Evolutionary conservation across 1,140 invertebrate species (phyloP).

Genomic region (Manduca sexta): DNA sequence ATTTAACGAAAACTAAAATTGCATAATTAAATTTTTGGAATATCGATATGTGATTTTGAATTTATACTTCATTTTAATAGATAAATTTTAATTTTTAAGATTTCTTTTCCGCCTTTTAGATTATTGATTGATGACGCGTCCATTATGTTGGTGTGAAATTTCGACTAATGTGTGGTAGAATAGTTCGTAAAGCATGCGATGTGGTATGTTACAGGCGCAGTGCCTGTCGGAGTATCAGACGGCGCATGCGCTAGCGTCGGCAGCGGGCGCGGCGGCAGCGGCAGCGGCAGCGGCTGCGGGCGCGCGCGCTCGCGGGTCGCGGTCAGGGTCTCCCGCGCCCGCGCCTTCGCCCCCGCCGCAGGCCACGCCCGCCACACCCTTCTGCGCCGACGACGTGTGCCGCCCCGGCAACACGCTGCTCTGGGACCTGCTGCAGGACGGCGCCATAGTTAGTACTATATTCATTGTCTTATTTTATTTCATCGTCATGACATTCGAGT

Average conservation of each 20-base stretch:
- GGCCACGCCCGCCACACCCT: constrained; percentile 36
- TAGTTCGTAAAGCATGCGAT: background rate
- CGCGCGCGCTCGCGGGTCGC: constrained; percentile 28
- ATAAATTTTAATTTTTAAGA: too few species aligned
- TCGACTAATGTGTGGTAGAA: too few species aligned
- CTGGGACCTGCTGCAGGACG: constrained; percentile 95
- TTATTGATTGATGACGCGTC: too few species aligned
- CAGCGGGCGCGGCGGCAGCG: constrained; percentile 16
- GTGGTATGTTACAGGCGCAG: constrained; percentile 55
- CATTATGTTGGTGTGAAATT: too few species aligned
- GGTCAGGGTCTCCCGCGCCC: constrained; percentile 29
- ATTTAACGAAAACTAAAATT: too few species aligned
- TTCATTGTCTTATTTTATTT: constrained; percentile 1
- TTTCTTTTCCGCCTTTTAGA: too few species aligned
- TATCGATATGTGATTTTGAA: too few species aligned
- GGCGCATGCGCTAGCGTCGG: constrained; percentile 18
- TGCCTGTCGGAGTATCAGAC: constrained; percentile 54
- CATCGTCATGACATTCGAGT: too few species aligned
- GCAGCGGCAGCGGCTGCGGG: constrained; percentile 13
- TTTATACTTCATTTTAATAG: too few species aligned
- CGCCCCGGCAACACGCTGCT: constrained; percentile 91
- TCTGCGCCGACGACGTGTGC: constrained; percentile 84
- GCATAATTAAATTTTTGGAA: too few species aligned
- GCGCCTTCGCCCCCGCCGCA: constrained; percentile 33
- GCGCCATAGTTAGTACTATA: constrained; percentile 83